Percentiles rank a stretch among this genome's conserved stretches.
Conservation (phyloP, 2,888 invertebrate genomes). For the Dasypogon diadema region DNA sequence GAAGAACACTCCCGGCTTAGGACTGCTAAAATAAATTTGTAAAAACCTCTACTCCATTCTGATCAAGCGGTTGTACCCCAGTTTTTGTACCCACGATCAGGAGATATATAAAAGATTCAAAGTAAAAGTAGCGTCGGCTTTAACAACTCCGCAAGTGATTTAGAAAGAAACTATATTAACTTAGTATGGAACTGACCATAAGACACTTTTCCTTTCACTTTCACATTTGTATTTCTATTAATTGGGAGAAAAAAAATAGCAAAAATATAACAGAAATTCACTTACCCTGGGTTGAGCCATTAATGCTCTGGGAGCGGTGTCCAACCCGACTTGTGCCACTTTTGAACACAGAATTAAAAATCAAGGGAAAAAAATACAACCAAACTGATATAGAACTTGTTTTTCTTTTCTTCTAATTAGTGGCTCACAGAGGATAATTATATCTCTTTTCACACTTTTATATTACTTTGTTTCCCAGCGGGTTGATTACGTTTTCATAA, state of each 20-base stretch:
- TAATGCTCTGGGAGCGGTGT: constrained; percentile 70
- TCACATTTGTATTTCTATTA: too few species aligned
- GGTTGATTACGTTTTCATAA: not conserved
- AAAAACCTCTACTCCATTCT: too few species aligned
- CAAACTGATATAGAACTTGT: constrained; percentile 1
- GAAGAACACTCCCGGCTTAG: too few species aligned
- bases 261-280: constrained; percentile 53
- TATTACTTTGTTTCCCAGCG: not conserved
- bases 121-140: too few species aligned
- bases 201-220: not conserved
- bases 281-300: constrained; percentile 71
- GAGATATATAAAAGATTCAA: too few species aligned
- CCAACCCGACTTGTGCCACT: constrained; percentile 70
- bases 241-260: too few species aligned
- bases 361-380: constrained; percentile 38
- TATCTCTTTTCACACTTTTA: not conserved
- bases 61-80: too few species aligned
- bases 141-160: too few species aligned
- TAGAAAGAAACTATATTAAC: not conserved
- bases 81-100: too few species aligned
- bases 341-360: constrained; percentile 62
- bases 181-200: not conserved
- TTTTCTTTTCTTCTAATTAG: not conserved
- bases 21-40: too few species aligned
- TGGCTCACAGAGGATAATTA: not conserved